Base-by-base conservation (phyloP, 1,140 invertebrate genomes). In the Himalopsyche phryganea region DNA sequence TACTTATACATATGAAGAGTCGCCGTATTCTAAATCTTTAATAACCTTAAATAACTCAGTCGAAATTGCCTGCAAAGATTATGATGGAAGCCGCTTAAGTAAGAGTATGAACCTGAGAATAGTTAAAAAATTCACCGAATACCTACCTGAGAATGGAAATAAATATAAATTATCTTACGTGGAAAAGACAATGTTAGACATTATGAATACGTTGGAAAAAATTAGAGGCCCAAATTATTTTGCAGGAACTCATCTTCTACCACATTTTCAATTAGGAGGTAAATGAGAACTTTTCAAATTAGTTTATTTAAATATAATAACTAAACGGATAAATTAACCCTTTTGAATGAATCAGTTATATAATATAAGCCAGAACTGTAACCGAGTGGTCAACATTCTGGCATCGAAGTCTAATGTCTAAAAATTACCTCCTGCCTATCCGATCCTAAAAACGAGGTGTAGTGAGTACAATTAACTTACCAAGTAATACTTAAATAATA, bases 61-160 rank as follows among this genome's bases (percentile, higher is more conserved):
- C 0, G 74, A 78, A 55, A 72, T 85, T 59, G 83, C 85, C 61
- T 67, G 80, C 32, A 74, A 79, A 2, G 68, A 81, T 35, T 86
- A 85, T 63, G 66, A 65, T 18, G 84, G 83, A 2, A 73, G 74
- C 23, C 66, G 75, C 19, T 65, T 86, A 14, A 52, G 63, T 6
- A 61, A 70, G 1, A 67, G 68, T 14, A 15, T 70, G 33, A 63
- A 69, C 17, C 60, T 62, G 11, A 74, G 68, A 42, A 67, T 82
- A 53, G 65, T 69, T 1, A 81, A 81, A 61, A 67, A 72, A 55
- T 65, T 72, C 13, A 72, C 70, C 0, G 72, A 79, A 23, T 78
- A 71, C 55, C 67, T 78, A 18, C 80, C 80, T 0, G 50, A 66
- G 7, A 33, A 64, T 10, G 65, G 79, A 69, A 71, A 72, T 40